Evolutionary conservation across 64 coral and sea anemone species (phyloP), one percentile per base, ranked within the genome.

Genomic region (Stichodactyla mertensii): DNA sequence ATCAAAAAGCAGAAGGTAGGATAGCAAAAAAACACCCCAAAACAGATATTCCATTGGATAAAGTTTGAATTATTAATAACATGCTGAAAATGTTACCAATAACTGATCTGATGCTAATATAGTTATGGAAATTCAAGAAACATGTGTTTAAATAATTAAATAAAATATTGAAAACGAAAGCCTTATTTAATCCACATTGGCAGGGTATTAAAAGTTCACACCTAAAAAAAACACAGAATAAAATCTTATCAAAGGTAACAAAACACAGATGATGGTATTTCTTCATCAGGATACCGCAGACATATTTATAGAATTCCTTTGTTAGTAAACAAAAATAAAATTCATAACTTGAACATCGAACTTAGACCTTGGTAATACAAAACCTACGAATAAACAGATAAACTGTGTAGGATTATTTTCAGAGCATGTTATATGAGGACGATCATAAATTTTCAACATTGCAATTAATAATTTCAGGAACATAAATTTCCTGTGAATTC

Each of bases 301-400:
- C 24, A 9, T 45, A 4, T 45, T 45, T 27, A 27, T 74, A 74
- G 27, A 74, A 74, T 74, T 74, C 69, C 23, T 74, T 74, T 74
- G 69, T 74, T 74, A 23, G 69, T 74, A 74, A 74, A 74, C 69
- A 74, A 31, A 74, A 74, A 74, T 28, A 8, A 66, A 27, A 74
- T 27, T 74, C 69, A 19, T 13, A 11, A 0, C 56, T 11, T 58
- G 24, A 9, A 69, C 8, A 74, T 31, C 12, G 5, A 74, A 27
- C 7, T 74, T 74, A 19, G 10, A 27, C 4, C 69, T 74, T 74
- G 69, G 8, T 74, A 74, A 74, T 27, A 27, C 4, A 14, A 26
- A 10, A 23, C 27, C 69, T 74, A 10, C 22, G 27, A 74, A 31
- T 31, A 31, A 74, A 10, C n/a, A 27, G 12, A 74, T 15, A 31